Evolutionary conservation across 2,113 vertebrate species (phyloP).

Genomic region (Nibea coibor): DNA sequence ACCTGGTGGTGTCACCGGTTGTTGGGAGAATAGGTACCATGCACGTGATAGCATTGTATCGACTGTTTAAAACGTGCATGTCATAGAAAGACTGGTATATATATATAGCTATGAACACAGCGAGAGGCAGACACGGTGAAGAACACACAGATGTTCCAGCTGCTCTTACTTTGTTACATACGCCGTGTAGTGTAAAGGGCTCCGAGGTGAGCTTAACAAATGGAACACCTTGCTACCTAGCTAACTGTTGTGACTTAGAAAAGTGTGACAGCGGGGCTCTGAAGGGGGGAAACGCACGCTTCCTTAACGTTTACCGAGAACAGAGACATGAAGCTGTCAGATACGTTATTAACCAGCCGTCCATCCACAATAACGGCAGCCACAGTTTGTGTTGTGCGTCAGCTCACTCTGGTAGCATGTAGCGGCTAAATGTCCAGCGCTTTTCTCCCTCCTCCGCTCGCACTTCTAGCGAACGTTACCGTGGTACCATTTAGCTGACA

Average conservation of each 20-base stretch:
- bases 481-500: background rate
- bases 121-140: background rate
- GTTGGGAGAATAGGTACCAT: background rate
- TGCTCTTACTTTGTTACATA: background rate
- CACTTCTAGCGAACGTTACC: background rate
- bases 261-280: background rate
- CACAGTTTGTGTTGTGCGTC: constrained; percentile 62
- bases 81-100: background rate
- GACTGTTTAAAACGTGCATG: background rate
- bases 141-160: background rate
- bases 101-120: background rate
- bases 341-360: constrained; percentile 9
- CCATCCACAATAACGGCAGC: constrained; percentile 7
- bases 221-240: background rate
- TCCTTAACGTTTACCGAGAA: background rate
- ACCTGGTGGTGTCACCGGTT: constrained; percentile 27
- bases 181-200: background rate
- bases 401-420: constrained; percentile 64
- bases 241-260: background rate
- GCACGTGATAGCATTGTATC: background rate
- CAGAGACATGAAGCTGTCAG: background rate
- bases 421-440: constrained; percentile 53
- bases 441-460: background rate
- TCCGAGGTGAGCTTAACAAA: background rate
- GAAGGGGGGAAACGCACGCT: background rate